A percentile compares a stretch with the other conserved stretches of the same genome.
Evolutionary conservation across 2,888 invertebrate genomes (phyloP).

Genomic region (Crocallis elinguaria): DNA sequence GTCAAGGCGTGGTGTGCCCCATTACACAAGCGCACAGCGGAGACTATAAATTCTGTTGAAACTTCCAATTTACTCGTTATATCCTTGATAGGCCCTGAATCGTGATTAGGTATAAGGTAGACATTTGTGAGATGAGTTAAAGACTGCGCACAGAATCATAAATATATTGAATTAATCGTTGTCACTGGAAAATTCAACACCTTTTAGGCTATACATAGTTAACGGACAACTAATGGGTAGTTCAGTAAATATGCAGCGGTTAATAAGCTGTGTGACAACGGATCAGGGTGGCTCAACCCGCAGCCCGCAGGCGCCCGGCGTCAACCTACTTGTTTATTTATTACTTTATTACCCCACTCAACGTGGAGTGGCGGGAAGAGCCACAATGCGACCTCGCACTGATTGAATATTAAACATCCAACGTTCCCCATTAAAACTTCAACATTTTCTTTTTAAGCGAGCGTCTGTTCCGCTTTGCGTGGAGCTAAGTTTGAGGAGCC

Average conservation of each 20-base stretch:
- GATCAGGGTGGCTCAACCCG: slow-evolving; percentile 15
- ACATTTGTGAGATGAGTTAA: not conserved
- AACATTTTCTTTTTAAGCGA: slow-evolving; percentile 38
- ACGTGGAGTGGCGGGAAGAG: slow-evolving; percentile 68
- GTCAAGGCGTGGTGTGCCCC: slow-evolving; percentile 50
- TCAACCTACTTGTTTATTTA: slow-evolving; percentile 73
- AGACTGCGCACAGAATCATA: not conserved
- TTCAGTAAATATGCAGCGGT: slow-evolving; percentile 5
- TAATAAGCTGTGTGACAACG: slow-evolving; percentile 16
- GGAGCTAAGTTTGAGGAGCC: slow-evolving; percentile 11
- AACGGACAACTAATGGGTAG: not conserved
- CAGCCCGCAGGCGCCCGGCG: slow-evolving; percentile 40
- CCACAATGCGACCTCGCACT: slow-evolving; percentile 68
- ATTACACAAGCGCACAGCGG: slow-evolving; percentile 45
- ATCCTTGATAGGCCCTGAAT: not conserved
- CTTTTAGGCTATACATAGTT: not conserved
- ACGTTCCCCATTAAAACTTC: slow-evolving; percentile 50
- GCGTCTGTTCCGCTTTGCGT: slow-evolving; percentile 18
- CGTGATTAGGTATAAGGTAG: not conserved
- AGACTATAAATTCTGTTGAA: slow-evolving; percentile 2
- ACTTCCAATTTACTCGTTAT: slow-evolving; percentile 2
- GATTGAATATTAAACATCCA: slow-evolving; percentile 75
- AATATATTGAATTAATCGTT: not conserved
- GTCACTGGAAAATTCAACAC: not conserved
- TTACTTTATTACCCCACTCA: slow-evolving; percentile 76